These are phyloP conservation scores for Dryomyza anilis DNA, from an alignment of 2,888 invertebrate genomes.

Conservation along the genomic window DNA sequence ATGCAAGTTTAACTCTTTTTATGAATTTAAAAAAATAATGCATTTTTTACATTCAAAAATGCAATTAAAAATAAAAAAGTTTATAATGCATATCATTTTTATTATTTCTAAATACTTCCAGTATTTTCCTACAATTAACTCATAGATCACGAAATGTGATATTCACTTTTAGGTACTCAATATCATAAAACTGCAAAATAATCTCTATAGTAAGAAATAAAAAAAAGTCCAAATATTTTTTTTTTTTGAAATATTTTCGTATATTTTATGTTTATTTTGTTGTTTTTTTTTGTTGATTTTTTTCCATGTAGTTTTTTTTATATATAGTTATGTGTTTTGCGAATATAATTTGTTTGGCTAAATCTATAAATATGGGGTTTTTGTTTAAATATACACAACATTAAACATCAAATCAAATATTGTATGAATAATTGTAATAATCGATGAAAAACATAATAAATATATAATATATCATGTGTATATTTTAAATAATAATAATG, in stretches of 20 bases:
- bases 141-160: no score
- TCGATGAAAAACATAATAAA: constrained; percentile 22
- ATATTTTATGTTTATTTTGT: constrained; percentile 28
- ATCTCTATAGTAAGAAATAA: background rate
- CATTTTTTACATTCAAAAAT: no score
- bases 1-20: no score
- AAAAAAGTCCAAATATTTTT: constrained; percentile 14
- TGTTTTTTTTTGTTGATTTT: constrained; percentile 33
- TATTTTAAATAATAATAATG: constrained; percentile 28
- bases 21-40: no score
- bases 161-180: no score
- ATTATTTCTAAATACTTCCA: no score
- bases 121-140: no score
- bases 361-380: background rate
- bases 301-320: no score
- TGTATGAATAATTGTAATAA: constrained; percentile 3
- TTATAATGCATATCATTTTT: no score
- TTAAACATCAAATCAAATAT: background rate
- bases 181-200: no score
- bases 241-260: constrained; percentile 9
- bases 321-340: background rate
- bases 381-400: background rate
- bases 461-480: constrained; percentile 23
- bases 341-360: background rate
- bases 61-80: no score